Conservation (phyloP, 2,113 vertebrate species). For the Collichthys lucidus region DNA sequence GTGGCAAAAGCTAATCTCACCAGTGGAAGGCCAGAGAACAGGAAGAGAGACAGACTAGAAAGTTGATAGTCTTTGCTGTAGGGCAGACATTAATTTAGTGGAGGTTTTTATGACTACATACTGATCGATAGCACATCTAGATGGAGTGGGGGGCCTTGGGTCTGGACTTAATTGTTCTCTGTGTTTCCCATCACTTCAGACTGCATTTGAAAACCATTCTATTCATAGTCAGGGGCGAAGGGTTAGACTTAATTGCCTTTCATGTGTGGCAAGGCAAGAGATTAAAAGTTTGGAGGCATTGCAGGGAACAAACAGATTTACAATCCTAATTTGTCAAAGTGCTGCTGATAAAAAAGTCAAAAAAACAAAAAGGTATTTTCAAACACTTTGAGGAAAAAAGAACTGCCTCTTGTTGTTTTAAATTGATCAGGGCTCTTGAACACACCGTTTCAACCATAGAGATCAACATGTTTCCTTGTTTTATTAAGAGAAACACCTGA, state of each 20-base stretch:
- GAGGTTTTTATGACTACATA: conserved; percentile 77
- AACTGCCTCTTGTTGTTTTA: conserved; percentile 28
- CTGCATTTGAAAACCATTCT: conserved; percentile 70
- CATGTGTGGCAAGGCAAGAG: conserved; percentile 58
- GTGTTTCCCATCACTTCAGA: conserved; percentile 71
- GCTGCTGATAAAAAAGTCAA: conserved; percentile 15
- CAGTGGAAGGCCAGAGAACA: conserved; percentile 42
- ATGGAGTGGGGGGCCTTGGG: conserved; percentile 69
- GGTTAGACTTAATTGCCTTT: conserved; percentile 64
- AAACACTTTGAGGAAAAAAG: neutral
- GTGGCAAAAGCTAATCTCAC: conserved; percentile 41
- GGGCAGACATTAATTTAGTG: conserved; percentile 77
- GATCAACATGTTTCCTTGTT: conserved; percentile 32
- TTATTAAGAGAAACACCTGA: conserved; percentile 34
- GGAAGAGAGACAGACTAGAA: conserved; percentile 64
- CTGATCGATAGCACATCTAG: conserved; percentile 77
- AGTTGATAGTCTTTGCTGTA: conserved; percentile 69
- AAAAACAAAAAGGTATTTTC: conserved; percentile 16
- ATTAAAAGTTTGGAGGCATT: conserved; percentile 60
- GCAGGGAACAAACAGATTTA: conserved; percentile 61
- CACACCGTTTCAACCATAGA: neutral
- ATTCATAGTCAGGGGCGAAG: conserved; percentile 54
- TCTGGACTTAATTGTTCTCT: conserved; percentile 79
- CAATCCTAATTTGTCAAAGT: conserved; percentile 38
- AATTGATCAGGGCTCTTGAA: conserved; percentile 5